These are phyloP conservation scores for Nasonovia ribisnigri DNA, from an alignment of 2,888 invertebrate species.

Conservation along the genomic window DNA sequence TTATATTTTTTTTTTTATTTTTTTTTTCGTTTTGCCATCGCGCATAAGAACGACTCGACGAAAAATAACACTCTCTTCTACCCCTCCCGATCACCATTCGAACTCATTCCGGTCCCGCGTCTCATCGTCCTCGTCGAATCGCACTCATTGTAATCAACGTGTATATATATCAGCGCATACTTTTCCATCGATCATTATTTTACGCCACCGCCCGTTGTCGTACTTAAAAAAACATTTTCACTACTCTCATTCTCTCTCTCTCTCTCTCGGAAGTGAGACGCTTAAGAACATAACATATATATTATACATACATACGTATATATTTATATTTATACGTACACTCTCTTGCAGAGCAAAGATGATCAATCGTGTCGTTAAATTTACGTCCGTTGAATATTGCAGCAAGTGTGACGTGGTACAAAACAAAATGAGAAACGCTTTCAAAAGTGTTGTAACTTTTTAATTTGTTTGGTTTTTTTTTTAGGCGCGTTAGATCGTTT, in stretches of 20 bases:
- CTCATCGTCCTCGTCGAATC: constrained; percentile 22
- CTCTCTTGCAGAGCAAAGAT: background rate
- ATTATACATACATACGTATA: background rate
- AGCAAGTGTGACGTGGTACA: background rate
- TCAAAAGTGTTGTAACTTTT: constrained; percentile 35
- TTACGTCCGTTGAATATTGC: background rate
- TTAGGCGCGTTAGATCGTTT: background rate
- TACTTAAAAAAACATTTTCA: constrained; percentile 49
- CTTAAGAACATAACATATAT: constrained; percentile 27
- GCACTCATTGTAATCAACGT: constrained; percentile 58
- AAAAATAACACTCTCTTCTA: constrained; percentile 50
- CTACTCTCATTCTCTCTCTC: background rate
- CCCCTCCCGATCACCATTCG: background rate
- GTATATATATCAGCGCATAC: constrained; percentile 35
- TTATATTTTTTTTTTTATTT: constrained; percentile 14
- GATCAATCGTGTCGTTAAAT: constrained; percentile 46
- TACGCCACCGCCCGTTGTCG: constrained; percentile 14
- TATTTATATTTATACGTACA: background rate
- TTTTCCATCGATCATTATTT: constrained; percentile 63
- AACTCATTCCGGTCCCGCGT: background rate
- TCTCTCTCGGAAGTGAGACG: background rate
- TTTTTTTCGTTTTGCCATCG: background rate
- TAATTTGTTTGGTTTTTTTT: constrained; percentile 7
- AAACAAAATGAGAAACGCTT: constrained; percentile 35
- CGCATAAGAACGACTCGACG: constrained; percentile 47